phyloP scores from a whole-genome alignment of 1,140 invertebrate species.

The Drosophila yakuba region DNA sequence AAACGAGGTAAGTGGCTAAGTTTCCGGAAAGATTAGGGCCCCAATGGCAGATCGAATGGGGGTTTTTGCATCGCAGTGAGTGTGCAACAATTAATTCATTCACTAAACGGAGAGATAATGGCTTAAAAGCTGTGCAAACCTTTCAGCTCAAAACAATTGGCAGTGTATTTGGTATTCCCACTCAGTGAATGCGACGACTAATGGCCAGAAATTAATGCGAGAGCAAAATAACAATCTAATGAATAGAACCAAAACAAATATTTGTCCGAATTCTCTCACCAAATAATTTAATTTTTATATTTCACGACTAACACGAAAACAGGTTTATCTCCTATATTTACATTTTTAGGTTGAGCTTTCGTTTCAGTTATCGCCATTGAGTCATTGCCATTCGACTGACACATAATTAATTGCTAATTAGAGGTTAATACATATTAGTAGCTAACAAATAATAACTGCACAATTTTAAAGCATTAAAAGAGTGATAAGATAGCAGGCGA shows the following conservation, averaged over 20 bases:
- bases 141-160: not conserved
- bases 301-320: slow-evolving; percentile 14
- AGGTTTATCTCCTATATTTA: slow-evolving; percentile 24
- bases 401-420: slow-evolving; percentile 23
- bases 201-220: slow-evolving; percentile 15
- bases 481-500: slow-evolving; percentile 9
- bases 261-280: slow-evolving; percentile 11
- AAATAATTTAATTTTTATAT: slow-evolving; percentile 14
- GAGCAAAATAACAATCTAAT: slow-evolving; percentile 23
- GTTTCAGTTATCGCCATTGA: slow-evolving; percentile 65
- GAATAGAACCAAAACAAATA: slow-evolving; percentile 29
- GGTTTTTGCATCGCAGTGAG: not conserved
- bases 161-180: slow-evolving; percentile 21
- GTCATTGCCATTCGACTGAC: slow-evolving; percentile 41
- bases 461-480: not conserved
- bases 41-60: slow-evolving; percentile 18
- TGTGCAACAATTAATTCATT: slow-evolving; percentile 6
- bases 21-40: slow-evolving; percentile 26
- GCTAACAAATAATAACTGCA: not conserved
- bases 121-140: slow-evolving; percentile 23
- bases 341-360: slow-evolving; percentile 24
- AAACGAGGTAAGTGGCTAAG: slow-evolving; percentile 59
- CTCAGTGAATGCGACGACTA: not conserved
- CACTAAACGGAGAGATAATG: slow-evolving; percentile 9
- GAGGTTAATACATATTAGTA: not conserved